Conservation (phyloP, 2,113 vertebrate genomes). For the Pipra filicauda region DNA sequence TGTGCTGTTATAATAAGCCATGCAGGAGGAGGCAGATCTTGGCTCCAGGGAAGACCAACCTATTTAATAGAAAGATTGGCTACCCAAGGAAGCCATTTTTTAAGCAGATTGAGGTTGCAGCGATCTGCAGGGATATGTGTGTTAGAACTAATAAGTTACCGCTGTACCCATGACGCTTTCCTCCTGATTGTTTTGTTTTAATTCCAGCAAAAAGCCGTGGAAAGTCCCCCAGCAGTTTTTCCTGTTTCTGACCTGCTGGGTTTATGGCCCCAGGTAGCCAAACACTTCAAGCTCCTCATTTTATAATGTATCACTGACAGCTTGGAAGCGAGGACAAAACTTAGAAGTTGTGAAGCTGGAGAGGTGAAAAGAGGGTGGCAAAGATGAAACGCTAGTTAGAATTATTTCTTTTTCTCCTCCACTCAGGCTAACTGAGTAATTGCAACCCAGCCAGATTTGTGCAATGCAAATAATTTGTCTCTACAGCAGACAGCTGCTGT, state of each 20-base stretch:
- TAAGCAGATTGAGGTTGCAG: constrained; percentile 50
- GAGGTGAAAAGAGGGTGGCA: not conserved
- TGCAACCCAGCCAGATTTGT: constrained; percentile 10
- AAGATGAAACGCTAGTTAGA: not conserved
- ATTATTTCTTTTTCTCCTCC: not conserved
- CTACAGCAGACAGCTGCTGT: constrained; percentile 40
- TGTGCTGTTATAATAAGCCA: constrained; percentile 34
- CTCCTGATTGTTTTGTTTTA: constrained; percentile 57
- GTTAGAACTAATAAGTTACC: constrained; percentile 46
- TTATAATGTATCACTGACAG: constrained; percentile 4
- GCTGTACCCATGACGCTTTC: not conserved
- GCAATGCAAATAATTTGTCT: constrained; percentile 8
- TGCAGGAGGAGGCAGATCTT: constrained; percentile 37
- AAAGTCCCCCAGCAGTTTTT: constrained; percentile 1
- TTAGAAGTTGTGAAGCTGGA: constrained; percentile 1
- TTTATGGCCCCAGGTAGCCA: constrained; percentile 29
- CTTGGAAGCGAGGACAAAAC: not conserved
- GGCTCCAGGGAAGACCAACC: constrained; percentile 48
- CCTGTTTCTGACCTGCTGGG: constrained; percentile 26
- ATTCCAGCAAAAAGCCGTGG: constrained; percentile 39
- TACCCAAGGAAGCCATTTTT: constrained; percentile 50
- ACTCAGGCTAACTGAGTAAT: not conserved
- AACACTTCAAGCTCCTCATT: constrained; percentile 21
- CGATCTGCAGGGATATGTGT: constrained; percentile 52
- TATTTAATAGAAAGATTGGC: constrained; percentile 58